Conservation (phyloP, 30 jellyfish, hydroid and myxozoan genomes). For the Morbakka virulenta region DNA sequence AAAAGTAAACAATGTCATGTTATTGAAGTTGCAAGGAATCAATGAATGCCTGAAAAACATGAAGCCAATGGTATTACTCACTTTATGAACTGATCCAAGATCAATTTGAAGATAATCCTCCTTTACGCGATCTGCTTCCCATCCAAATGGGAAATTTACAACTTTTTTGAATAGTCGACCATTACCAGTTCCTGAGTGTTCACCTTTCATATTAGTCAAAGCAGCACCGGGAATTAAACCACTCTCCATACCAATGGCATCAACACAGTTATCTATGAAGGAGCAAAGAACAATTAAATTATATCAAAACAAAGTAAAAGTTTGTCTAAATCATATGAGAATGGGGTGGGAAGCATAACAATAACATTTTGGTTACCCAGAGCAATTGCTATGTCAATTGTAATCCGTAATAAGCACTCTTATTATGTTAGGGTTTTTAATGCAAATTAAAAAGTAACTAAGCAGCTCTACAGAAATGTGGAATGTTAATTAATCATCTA, state of each 20-base stretch:
- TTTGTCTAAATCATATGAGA: too few relatives aligned
- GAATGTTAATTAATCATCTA: too few relatives aligned
- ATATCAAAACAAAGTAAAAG: not conserved
- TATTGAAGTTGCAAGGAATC: too few relatives aligned
- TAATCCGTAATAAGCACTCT: too few relatives aligned
- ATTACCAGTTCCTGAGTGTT: not conserved
- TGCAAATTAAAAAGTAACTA: too few relatives aligned
- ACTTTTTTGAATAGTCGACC: constrained; percentile 51
- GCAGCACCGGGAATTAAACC: constrained; percentile 72
- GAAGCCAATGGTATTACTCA: too few relatives aligned
- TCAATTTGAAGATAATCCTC: constrained; percentile 69
- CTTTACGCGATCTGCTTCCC: constrained; percentile 45
- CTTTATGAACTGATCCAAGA: constrained; percentile 80
- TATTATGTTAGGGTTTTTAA: too few relatives aligned
- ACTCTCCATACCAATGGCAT: constrained; percentile 70
- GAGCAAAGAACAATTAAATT: not conserved
- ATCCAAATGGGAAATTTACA: constrained; percentile 46
- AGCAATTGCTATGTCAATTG: too few relatives aligned
- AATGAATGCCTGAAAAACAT: too few relatives aligned
- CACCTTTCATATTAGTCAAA: constrained; percentile 27
- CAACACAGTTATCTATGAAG: constrained; percentile 50
- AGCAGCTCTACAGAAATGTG: too few relatives aligned
- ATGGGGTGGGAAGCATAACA: not conserved
- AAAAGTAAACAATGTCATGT: too few relatives aligned
- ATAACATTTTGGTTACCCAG: not conserved